Base-by-base conservation (phyloP, 2,113 vertebrate genomes). In the Asarcornis scutulata region DNA sequence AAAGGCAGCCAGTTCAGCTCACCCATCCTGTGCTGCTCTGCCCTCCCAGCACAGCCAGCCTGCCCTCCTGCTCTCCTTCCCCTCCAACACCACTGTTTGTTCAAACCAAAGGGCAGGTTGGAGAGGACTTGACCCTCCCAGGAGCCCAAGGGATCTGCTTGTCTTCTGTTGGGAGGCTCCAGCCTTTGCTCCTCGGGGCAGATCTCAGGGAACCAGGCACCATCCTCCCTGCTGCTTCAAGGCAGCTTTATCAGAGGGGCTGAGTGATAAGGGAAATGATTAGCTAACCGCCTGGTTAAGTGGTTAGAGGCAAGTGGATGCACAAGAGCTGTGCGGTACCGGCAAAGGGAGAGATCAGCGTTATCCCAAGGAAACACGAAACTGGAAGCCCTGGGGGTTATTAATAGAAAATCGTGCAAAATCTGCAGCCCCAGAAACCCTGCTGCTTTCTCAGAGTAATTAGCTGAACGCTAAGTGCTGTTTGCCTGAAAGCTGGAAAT, bases 401-500 rank as follows among this genome's bases (percentile, higher is more conserved):
- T 95, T 92, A 92, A 95, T 92, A 97, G 94, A 69, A 96, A 82
- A 82, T 67, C 13, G 53, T 73, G 82, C 8, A 17, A 95, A 92
- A 96, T 79, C 89, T 89, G 81, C 89, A 96, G 86, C 58, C 58
- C 55, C 62, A 79, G 95, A 82, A 95, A 69, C 86, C 89, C 89
- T 87, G 81, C 87, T 95, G 94, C 53, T 68, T 76, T 87, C 89
- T 72, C 58, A 1, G 76, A 87, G 83, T 95, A 94, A 96, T 94
- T 96, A 94, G 92, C 88, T 96, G 53, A 87, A 92, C n/a, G 52
- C 50, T 13, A 96, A 94, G 82, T 68, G 77, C 84, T 91, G 74
- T 85, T 95, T 92, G 84, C 67, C 81, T 82, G 74, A 44, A 53
- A 95, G 89, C 93, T 92, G 89, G 74, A 92, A 96, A 95, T 85